Evolutionary conservation across 2,888 invertebrate genomes (phyloP).

Genomic region (Gymnoscelis rufifasciata): DNA sequence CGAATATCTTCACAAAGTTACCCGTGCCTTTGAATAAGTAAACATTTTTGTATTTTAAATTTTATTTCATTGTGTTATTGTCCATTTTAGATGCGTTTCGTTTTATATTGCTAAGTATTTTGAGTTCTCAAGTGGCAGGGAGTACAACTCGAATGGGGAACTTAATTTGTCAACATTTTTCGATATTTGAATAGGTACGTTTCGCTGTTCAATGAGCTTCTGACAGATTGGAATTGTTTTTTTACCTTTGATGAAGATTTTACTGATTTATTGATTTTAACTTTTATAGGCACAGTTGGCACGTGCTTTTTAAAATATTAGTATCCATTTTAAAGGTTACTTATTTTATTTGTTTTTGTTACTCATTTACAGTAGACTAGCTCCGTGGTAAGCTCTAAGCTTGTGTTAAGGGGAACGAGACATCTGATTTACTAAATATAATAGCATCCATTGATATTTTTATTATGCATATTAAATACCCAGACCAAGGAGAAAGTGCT

Average conservation of each 20-base stretch:
- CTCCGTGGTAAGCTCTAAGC: no score
- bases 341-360: no score
- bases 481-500: no score
- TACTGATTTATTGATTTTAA: conserved; percentile 39
- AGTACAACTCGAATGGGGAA: conserved; percentile 68
- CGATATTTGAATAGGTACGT: conserved; percentile 79
- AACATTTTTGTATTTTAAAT: conserved; percentile 30
- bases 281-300: no score
- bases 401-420: no score
- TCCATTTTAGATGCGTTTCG: conserved; percentile 10
- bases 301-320: conserved; percentile 21
- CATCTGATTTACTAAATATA: no score
- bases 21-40: conserved; percentile 20
- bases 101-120: conserved; percentile 44
- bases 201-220: conserved; percentile 75
- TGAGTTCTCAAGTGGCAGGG: conserved; percentile 75
- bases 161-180: conserved; percentile 80
- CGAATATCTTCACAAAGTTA: conserved; percentile 49
- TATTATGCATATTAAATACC: no score
- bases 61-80: conserved; percentile 29
- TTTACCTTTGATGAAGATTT: conserved; percentile 50
- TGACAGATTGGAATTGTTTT: conserved; percentile 74
- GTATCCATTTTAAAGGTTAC: no score
- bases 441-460: no score
- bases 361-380: neutral